Conservation (phyloP, 2,113 vertebrate genomes). For the Puma concolor region DNA sequence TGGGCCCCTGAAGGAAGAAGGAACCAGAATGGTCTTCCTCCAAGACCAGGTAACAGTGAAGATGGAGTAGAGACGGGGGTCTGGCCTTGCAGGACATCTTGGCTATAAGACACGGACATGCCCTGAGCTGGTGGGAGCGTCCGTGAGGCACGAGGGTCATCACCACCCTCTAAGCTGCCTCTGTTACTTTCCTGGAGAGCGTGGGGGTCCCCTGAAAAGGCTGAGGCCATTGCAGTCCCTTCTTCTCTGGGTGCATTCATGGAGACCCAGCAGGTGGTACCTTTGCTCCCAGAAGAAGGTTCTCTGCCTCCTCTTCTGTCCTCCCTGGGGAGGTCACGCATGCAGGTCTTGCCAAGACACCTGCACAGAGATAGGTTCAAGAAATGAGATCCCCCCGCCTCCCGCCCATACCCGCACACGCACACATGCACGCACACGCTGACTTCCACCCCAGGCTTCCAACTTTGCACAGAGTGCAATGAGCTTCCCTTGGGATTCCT, state of each 20-base stretch:
- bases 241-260: accelerated
- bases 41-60: not conserved
- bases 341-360: not conserved
- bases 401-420: accelerated
- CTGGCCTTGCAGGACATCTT: not conserved
- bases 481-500: not conserved
- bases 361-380: not conserved
- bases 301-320: not conserved
- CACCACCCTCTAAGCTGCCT: not conserved
- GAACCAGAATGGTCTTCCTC: not conserved
- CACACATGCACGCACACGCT: no score
- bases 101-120: not conserved
- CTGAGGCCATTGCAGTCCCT: not conserved
- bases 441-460: not conserved
- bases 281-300: not conserved
- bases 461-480: not conserved
- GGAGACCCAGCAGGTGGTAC: not conserved
- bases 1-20: not conserved
- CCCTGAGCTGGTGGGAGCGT: not conserved
- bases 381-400: not conserved
- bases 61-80: not conserved
- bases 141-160: not conserved
- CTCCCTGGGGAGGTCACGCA: accelerated
- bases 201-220: not conserved
- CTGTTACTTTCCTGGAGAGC: not conserved